Percentiles rank a stretch among this genome's conserved stretches.
Evolutionary conservation across 2,113 vertebrate genomes (phyloP).

Genomic region (Aleadryas rufinucha): DNA sequence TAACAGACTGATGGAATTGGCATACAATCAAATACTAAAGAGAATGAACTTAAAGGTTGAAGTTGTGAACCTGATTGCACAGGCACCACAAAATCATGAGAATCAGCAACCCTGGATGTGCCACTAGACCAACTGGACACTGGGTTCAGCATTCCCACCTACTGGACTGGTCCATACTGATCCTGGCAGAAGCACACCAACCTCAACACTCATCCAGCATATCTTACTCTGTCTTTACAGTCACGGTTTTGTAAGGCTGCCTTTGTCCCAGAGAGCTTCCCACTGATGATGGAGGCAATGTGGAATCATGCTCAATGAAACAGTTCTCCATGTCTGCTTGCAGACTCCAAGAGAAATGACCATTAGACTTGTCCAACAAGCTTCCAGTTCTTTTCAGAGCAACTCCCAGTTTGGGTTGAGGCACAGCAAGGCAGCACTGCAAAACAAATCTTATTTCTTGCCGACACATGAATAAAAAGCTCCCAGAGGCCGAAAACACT

Average conservation of each 20-base stretch:
- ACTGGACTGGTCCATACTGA: background rate
- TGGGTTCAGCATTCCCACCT: background rate
- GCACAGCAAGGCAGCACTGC: background rate
- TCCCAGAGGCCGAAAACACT: background rate
- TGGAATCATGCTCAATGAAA: background rate
- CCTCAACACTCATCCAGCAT: background rate
- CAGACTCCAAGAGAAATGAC: background rate
- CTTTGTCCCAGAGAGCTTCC: background rate
- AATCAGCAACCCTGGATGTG: background rate
- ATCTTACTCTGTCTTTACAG: background rate
- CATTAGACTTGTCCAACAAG: background rate
- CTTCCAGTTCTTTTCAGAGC: background rate
- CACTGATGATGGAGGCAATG: background rate
- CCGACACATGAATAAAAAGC: background rate
- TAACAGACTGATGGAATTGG: background rate
- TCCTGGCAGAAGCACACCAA: background rate
- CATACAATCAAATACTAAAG: background rate
- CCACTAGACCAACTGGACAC: background rate
- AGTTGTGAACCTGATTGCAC: background rate
- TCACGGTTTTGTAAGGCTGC: background rate
- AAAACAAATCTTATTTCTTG: background rate
- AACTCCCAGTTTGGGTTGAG: background rate
- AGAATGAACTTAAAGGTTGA: background rate
- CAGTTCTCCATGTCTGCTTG: background rate
- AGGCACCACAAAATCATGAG: background rate